Evolutionary conservation across 2,797 vertebrate genomes (phyloP).

Genomic region (Helostoma temminkii): DNA sequence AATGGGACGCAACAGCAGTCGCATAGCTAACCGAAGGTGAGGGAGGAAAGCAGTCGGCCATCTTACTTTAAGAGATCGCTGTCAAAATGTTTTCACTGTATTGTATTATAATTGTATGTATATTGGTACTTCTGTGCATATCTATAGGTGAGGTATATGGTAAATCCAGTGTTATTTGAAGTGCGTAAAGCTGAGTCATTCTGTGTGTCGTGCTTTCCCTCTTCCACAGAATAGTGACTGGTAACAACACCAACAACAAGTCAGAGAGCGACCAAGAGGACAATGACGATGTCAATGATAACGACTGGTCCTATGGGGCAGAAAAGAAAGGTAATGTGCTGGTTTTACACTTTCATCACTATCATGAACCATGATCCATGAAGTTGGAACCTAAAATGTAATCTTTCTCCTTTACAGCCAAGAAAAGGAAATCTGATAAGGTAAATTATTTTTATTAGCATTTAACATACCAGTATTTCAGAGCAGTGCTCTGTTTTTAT

Average conservation of each 20-base stretch:
- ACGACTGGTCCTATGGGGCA: slow-evolving; percentile 98
- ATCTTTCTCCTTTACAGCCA: slow-evolving; percentile 83
- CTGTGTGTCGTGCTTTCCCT: slow-evolving; percentile 3
- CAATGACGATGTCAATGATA: slow-evolving; percentile 98
- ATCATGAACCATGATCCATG: no score
- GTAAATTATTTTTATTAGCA: slow-evolving; percentile 74
- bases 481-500: background rate
- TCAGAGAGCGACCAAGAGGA: slow-evolving; percentile 99
- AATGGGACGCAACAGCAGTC: slow-evolving; percentile 99
- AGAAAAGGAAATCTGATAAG: slow-evolving; percentile 99
- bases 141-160: no score
- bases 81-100: background rate
- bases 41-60: background rate
- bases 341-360: background rate
- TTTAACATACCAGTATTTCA: background rate
- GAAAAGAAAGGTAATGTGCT: slow-evolving; percentile 94
- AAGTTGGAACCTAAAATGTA: slow-evolving; percentile 3
- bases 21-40: slow-evolving; percentile 96
- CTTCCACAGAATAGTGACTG: slow-evolving; percentile 90
- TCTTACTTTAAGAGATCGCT: background rate
- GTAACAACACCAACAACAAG: slow-evolving; percentile 98
- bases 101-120: background rate
- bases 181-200: slow-evolving; percentile 37
- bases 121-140: background rate
- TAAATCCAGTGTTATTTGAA: slow-evolving; percentile 8